Conservation (phyloP, 1,140 invertebrate species). For the Solenopsis invicta region DNA sequence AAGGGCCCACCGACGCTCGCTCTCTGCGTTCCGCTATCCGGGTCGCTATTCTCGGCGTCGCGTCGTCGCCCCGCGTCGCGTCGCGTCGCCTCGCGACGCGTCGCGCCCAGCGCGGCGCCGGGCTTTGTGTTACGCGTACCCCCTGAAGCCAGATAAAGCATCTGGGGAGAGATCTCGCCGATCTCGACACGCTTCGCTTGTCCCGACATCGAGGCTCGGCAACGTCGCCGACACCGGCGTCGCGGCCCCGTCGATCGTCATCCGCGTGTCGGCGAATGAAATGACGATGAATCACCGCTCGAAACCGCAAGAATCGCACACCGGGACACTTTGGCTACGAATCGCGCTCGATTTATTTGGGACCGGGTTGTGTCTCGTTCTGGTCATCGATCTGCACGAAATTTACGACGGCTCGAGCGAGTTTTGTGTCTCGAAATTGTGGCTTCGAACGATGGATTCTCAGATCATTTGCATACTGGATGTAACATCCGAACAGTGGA, state of each 20-base stretch:
- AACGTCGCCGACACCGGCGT: no score
- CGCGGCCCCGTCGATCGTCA: no score
- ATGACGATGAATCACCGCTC: conserved; percentile 22
- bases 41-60: not conserved
- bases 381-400: not conserved
- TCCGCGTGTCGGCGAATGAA: not conserved
- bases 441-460: no score
- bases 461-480: not conserved
- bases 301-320: no score
- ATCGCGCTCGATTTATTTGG: not conserved
- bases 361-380: not conserved
- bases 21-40: not conserved
- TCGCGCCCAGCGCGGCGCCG: not conserved
- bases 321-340: not conserved
- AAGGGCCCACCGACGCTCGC: not conserved
- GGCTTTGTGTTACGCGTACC: no score
- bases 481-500: not conserved
- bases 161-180: not conserved
- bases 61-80: not conserved
- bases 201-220: not conserved
- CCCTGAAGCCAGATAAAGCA: not conserved
- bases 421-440: not conserved
- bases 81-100: conserved; percentile 9
- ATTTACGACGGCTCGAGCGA: not conserved
- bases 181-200: conserved; percentile 9